These are phyloP conservation scores for Brachyhypopomus occidentalis DNA, from an alignment of 2,113 vertebrate species.

Conservation along the genomic window DNA sequence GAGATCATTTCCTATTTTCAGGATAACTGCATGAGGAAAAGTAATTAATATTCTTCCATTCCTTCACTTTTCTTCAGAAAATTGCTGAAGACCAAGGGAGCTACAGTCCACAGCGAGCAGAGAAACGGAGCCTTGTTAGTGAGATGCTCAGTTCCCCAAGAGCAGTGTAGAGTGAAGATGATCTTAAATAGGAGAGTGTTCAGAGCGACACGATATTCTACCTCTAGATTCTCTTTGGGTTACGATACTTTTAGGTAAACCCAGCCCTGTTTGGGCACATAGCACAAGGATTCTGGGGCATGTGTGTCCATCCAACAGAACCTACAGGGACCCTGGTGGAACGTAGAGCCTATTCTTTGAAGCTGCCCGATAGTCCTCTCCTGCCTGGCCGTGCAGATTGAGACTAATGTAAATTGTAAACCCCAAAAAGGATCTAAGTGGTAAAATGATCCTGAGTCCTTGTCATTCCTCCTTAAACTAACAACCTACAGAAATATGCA, in stretches of 20 bases:
- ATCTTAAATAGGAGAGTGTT: no score
- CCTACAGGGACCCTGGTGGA: conserved; percentile 39
- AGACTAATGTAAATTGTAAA: conserved; percentile 70
- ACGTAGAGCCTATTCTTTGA: conserved; percentile 44
- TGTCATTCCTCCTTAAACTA: conserved; percentile 77
- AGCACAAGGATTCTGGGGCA: background rate
- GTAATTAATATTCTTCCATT: background rate
- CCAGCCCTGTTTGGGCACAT: background rate
- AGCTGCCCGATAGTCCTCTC: conserved; percentile 52
- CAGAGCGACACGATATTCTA: no score
- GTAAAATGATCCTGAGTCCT: conserved; percentile 74
- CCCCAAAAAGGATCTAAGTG: conserved; percentile 68
- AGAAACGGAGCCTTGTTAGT: no score
- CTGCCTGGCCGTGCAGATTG: conserved; percentile 57
- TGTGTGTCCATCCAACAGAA: background rate
- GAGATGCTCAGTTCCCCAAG: no score
- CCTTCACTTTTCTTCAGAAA: background rate
- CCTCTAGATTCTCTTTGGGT: no score
- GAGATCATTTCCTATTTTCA: background rate
- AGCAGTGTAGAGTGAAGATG: no score
- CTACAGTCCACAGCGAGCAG: no score
- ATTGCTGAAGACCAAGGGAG: no score
- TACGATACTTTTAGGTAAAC: no score
- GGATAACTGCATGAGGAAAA: background rate
- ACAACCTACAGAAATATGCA: conserved; percentile 64